Percentiles rank a stretch among this genome's conserved stretches.
Evolutionary conservation across 1,140 invertebrate genomes (phyloP).

Genomic region (Drosophila willistoni): DNA sequence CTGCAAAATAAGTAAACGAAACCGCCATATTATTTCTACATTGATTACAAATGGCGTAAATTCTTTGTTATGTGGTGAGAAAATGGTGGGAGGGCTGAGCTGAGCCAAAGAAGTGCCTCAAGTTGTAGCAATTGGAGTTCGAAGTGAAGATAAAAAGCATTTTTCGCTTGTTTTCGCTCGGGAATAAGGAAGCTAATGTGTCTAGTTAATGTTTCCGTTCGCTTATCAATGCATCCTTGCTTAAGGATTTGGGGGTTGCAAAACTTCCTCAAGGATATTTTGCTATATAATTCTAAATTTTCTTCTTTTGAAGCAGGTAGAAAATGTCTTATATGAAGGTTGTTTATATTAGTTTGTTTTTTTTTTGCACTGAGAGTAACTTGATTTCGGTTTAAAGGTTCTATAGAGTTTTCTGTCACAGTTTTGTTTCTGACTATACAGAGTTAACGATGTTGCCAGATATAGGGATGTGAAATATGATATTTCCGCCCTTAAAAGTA

Average conservation of each 20-base stretch:
- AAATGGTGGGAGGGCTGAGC: neutral
- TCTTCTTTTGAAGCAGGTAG: too few relatives aligned
- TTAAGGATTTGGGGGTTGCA: too few relatives aligned
- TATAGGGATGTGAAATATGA: too few relatives aligned
- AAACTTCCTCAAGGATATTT: too few relatives aligned
- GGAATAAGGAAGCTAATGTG: slow-evolving; percentile 19
- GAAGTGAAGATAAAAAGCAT: slow-evolving; percentile 5
- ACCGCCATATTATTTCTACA: slow-evolving; percentile 64
- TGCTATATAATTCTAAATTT: too few relatives aligned
- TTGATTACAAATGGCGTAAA: slow-evolving; percentile 60
- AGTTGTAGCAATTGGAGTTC: slow-evolving; percentile 4
- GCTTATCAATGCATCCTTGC: neutral
- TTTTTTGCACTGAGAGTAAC: too few relatives aligned
- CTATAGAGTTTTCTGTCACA: too few relatives aligned
- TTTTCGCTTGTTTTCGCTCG: slow-evolving; percentile 8
- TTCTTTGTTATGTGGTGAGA: slow-evolving; percentile 16
- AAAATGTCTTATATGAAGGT: too few relatives aligned
- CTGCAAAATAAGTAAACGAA: slow-evolving; percentile 58
- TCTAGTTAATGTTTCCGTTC: slow-evolving; percentile 22
- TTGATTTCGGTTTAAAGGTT: neutral
- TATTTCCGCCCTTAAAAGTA: too few relatives aligned
- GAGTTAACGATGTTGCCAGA: too few relatives aligned
- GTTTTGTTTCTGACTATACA: too few relatives aligned
- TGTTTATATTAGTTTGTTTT: too few relatives aligned
- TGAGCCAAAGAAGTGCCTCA: neutral